Conservation (phyloP, 2,888 invertebrate species). For the Apamea crenata region DNA sequence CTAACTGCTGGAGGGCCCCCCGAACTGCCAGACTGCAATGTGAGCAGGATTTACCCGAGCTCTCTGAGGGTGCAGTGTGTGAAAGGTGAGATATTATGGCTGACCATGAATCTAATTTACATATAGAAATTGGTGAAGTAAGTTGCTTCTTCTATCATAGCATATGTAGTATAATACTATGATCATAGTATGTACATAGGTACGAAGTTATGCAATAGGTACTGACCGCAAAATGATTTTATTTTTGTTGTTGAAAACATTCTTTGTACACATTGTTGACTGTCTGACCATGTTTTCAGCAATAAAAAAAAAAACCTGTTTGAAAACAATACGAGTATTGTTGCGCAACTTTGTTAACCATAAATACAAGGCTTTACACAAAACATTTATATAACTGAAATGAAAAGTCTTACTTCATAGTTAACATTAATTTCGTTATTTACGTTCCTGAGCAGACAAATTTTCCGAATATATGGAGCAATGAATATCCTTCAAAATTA, state of each 20-base stretch:
- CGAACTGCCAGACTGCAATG: constrained; percentile 74
- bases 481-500: background rate
- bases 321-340: background rate
- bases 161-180: too few relatives aligned
- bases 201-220: too few relatives aligned
- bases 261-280: background rate
- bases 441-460: background rate
- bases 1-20: constrained; percentile 78
- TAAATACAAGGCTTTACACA: background rate
- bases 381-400: background rate
- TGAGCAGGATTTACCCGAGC: constrained; percentile 70
- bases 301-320: background rate
- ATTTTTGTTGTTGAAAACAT: too few relatives aligned
- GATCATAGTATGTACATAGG: too few relatives aligned
- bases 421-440: background rate
- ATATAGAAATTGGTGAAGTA: background rate
- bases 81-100: constrained; percentile 75
- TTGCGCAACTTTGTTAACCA: background rate
- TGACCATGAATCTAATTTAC: background rate
- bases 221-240: too few relatives aligned
- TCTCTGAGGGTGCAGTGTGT: constrained; percentile 76
- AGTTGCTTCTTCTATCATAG: background rate
- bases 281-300: background rate
- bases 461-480: background rate
- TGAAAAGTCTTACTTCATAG: background rate